Percentiles rank a stretch among this genome's conserved stretches.
Conservation (phyloP, 1,140 invertebrate genomes). For the Drosophila virilis region DNA sequence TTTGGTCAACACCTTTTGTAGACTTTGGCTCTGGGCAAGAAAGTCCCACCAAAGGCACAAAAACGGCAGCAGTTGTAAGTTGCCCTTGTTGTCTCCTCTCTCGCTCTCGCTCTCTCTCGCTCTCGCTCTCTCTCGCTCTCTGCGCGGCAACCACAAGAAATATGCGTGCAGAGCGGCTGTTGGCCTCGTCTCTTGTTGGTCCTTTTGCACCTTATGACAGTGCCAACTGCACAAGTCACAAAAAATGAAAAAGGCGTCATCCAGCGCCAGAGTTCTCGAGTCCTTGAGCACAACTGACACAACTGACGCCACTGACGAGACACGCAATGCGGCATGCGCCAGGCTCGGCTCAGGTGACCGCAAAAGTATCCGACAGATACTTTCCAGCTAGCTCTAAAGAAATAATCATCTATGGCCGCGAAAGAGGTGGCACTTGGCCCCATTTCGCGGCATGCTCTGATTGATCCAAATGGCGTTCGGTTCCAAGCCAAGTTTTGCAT, state of each 20-base stretch:
- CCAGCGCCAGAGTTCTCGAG: constrained; percentile 33
- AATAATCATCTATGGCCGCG: too few relatives aligned
- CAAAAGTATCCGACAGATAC: neutral
- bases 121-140: neutral
- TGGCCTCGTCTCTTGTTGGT: constrained; percentile 32
- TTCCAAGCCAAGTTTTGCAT: too few relatives aligned
- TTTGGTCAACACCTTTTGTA: constrained; percentile 81
- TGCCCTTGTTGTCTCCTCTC: constrained; percentile 43
- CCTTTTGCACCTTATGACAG: constrained; percentile 73
- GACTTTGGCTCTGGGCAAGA: constrained; percentile 75
- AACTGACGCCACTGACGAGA: constrained; percentile 11
- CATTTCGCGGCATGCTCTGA: too few relatives aligned
- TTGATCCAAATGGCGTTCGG: too few relatives aligned
- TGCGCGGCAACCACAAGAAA: constrained; percentile 66
- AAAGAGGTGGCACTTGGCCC: too few relatives aligned
- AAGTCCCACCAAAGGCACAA: constrained; percentile 52
- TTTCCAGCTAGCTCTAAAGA: neutral
- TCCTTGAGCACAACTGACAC: constrained; percentile 77
- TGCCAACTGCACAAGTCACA: constrained; percentile 49
- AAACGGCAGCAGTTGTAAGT: constrained; percentile 80
- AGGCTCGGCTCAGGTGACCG: neutral
- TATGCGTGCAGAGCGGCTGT: constrained; percentile 62
- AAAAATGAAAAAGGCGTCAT: constrained; percentile 17
- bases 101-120: too few relatives aligned
- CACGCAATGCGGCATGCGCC: constrained; percentile 50